Evolutionary conservation across 1,140 invertebrate species (phyloP).

Genomic region (Drosophila paulistorum): DNA sequence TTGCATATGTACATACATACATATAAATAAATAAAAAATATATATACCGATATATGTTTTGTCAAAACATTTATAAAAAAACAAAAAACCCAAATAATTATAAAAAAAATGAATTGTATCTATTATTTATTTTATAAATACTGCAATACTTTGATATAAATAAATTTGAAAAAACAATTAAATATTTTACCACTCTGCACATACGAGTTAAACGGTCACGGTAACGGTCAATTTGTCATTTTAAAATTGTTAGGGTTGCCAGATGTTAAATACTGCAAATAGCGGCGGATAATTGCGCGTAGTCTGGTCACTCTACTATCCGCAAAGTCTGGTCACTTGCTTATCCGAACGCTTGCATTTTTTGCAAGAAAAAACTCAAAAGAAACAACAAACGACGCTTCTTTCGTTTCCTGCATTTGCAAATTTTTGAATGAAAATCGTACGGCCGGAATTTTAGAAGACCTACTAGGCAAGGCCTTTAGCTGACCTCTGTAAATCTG

Average conservation of each 20-base stretch:
- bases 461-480: background rate
- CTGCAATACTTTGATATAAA: constrained; percentile 1
- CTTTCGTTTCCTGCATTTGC: background rate
- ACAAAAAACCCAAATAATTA: too few species aligned
- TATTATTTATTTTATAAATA: background rate
- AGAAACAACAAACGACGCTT: constrained; percentile 4
- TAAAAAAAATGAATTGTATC: background rate
- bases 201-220: too few species aligned
- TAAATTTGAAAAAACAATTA: background rate
- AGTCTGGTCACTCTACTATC: background rate
- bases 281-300: too few species aligned
- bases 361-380: constrained; percentile 3
- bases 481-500: background rate
- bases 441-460: background rate
- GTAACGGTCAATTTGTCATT: too few species aligned
- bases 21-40: constrained; percentile 3
- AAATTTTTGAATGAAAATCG: constrained; percentile 6
- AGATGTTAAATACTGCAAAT: too few species aligned
- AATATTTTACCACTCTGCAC: background rate
- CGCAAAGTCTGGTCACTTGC: background rate
- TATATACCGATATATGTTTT: constrained; percentile 28
- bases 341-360: background rate
- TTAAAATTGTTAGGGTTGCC: too few species aligned
- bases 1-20: constrained; percentile 45
- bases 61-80: constrained; percentile 3